phyloP scores from a whole-genome alignment of 2,888 invertebrate species.

The Empis stercorea region DNA sequence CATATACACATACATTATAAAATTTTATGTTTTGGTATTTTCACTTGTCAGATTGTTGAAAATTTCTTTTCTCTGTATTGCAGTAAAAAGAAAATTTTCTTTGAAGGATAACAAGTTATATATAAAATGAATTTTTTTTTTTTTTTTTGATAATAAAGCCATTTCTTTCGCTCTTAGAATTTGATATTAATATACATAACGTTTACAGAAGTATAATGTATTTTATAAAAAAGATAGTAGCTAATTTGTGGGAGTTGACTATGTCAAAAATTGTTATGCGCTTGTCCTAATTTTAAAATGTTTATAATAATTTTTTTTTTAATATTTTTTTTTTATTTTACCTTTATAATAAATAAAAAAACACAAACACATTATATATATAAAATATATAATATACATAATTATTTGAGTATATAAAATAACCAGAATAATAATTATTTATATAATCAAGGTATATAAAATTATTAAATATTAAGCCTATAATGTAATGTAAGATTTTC shows the following conservation, averaged over 20 bases:
- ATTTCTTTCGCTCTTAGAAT: background rate
- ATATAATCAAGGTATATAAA: no score
- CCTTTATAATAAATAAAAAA: background rate
- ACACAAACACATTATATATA: background rate
- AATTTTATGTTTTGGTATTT: no score
- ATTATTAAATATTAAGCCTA: no score
- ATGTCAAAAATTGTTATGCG: background rate
- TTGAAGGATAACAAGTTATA: background rate
- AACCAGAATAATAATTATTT: background rate
- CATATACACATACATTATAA: no score
- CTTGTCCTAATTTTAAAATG: constrained; percentile 2
- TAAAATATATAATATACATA: background rate
- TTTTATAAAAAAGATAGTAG: no score
- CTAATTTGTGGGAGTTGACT: constrained; percentile 2
- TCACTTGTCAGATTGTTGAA: no score
- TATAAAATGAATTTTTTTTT: background rate
- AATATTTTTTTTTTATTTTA: background rate
- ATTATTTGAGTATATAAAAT: background rate
- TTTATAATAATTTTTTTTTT: background rate
- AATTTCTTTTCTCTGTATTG: no score
- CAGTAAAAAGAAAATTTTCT: background rate
- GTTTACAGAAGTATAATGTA: no score
- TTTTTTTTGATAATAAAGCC: background rate
- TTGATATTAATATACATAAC: no score
- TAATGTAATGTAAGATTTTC: no score